Evolutionary conservation across 1,140 invertebrate genomes (phyloP), one percentile per base, ranked within the genome.

Genomic region (Diorhabda sublineata): DNA sequence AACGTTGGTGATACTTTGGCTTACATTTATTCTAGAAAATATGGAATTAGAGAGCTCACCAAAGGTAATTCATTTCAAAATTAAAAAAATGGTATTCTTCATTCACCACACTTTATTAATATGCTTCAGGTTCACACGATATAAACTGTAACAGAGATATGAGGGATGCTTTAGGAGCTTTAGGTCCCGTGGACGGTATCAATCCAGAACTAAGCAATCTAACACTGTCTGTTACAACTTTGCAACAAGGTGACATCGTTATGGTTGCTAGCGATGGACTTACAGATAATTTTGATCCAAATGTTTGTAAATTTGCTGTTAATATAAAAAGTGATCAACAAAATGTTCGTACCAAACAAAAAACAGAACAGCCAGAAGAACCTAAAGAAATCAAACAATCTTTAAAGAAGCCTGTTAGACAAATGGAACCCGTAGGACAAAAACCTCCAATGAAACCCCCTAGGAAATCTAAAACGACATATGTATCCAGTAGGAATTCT

Each of bases 251-350:
- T 6, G 95, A 97, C 80, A 90, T 96, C 72, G 91, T 97, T 45
- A 94, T 96, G 79, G 84, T 97, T 8, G 95, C 94, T 2, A 93
- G 91, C 11, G 95, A 97, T 80, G 95, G 95, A n/a, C 89, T 97
- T 43, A 94, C 92, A 7, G 95, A 97, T 78, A 97, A 97, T 79
- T 95, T 96, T 81, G 95, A 97, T 84, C 95, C 95, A 2, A 94
- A 96, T 58, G 95, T 97, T 67, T 95, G 94, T 4, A 95, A 95
- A 82, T 94, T 97, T 80, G 93, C 93, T n/a, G 83, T 92, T 11
- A 86, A 85, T 67, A 69, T 69, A 42, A 68, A 68, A 5, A 60
- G 65, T n/a, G 69, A 70, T 58, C 44, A 57, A 26, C 8, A 59
- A 6, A 68, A 68, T 63, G 45, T 11, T 11, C 11, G 58, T 26